These are phyloP conservation scores for Varecia variegata DNA, from an alignment of 2,797 vertebrate species.

Conservation along the genomic window DNA sequence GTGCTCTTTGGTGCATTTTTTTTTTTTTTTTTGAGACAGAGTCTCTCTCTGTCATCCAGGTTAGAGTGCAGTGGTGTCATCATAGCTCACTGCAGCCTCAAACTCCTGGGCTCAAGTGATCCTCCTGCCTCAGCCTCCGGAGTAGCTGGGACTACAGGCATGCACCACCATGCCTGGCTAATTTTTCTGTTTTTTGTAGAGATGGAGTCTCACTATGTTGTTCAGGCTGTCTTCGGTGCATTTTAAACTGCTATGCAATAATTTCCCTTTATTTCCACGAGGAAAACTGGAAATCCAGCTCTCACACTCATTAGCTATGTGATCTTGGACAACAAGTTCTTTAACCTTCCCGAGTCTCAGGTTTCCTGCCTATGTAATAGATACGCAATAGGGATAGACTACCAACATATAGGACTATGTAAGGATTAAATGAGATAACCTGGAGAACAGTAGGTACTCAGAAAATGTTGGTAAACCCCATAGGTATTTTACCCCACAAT, in stretches of 20 bases:
- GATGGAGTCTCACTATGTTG: neutral
- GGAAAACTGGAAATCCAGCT: neutral
- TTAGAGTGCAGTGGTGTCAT: neutral
- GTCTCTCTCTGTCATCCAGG: neutral
- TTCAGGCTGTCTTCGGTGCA: neutral
- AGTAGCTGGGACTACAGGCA: neutral
- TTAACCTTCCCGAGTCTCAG: neutral
- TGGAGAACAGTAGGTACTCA: neutral
- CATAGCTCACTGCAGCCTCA: neutral
- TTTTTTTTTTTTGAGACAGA: neutral
- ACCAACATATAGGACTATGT: neutral
- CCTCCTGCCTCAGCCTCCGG: neutral
- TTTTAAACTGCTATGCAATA: neutral
- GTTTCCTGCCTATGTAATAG: neutral
- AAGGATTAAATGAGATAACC: neutral
- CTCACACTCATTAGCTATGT: neutral
- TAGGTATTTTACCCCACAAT: neutral
- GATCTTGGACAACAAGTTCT: neutral
- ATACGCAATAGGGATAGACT: neutral
- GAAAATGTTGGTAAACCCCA: neutral
- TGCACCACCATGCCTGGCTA: neutral
- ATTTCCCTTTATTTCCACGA: neutral
- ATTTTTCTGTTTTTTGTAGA: neutral
- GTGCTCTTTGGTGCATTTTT: neutral
- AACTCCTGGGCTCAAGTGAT: neutral